Conservation (phyloP, 2,113 vertebrate species). For the Microcebus murinus region DNA sequence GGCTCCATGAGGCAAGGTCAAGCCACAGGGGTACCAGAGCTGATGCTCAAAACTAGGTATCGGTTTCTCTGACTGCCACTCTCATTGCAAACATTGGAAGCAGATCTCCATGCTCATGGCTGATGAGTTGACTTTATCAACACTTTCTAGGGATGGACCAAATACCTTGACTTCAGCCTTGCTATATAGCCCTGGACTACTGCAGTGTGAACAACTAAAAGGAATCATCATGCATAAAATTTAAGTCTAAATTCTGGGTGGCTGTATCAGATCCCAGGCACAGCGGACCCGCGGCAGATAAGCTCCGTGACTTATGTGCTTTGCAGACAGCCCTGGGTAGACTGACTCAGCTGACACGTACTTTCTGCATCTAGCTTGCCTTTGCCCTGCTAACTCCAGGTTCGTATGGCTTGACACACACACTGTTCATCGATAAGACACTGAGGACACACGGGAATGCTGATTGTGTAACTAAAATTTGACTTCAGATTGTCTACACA, state of each 20-base stretch:
- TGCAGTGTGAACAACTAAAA: not conserved
- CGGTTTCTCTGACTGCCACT: not conserved
- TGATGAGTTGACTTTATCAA: not conserved
- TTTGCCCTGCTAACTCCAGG: not conserved
- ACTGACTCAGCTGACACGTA: not conserved
- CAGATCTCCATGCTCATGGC: not conserved
- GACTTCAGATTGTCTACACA: conserved; percentile 87
- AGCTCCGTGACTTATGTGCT: not conserved
- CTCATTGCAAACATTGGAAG: not conserved
- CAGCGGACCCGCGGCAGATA: fast-evolving
- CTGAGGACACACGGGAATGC: conserved; percentile 78
- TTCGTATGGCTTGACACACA: conserved; percentile 84
- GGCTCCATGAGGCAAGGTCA: not conserved
- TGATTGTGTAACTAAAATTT: conserved; percentile 80
- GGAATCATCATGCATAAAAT: not conserved
- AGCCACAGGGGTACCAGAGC: not conserved
- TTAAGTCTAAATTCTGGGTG: not conserved
- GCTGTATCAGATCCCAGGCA: not conserved
- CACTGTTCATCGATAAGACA: conserved; percentile 80
- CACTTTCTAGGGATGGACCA: not conserved
- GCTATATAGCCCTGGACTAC: not conserved
- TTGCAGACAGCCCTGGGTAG: not conserved
- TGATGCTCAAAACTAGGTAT: not conserved
- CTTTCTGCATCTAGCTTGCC: not conserved
- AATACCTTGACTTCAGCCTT: not conserved